Conservation (phyloP, 2,797 vertebrate genomes). For the Tapera naevia region DNA sequence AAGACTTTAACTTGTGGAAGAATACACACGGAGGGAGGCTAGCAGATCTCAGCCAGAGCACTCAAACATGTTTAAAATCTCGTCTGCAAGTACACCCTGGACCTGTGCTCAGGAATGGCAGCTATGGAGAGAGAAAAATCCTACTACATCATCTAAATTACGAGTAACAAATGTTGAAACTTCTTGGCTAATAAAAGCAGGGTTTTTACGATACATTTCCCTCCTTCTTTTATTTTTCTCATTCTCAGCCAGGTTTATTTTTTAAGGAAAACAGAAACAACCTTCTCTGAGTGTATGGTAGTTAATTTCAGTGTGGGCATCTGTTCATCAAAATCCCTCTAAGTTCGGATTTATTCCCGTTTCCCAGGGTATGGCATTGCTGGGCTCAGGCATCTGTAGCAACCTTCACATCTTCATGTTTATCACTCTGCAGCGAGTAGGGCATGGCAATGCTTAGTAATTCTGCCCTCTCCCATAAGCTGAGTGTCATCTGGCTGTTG, state of each 20-base stretch:
- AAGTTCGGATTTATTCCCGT: background rate
- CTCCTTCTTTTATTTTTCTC: background rate
- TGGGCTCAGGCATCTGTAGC: background rate
- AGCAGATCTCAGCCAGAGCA: background rate
- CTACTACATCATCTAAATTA: background rate
- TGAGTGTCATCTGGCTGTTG: background rate
- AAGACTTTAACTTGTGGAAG: background rate
- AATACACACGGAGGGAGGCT: background rate
- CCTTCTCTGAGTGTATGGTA: background rate
- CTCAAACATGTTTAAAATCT: background rate
- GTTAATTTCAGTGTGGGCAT: background rate
- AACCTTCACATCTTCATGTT: background rate
- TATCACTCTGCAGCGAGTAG: background rate
- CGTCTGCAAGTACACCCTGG: background rate
- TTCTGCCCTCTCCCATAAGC: background rate
- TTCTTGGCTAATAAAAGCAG: background rate
- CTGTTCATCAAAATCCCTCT: background rate
- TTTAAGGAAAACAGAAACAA: background rate
- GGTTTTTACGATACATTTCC: background rate
- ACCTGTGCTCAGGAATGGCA: background rate
- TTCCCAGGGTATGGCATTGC: background rate
- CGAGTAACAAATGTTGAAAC: background rate
- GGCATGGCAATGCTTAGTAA: background rate
- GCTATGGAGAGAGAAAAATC: slow-evolving; percentile 2
- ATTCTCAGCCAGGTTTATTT: background rate